Evolutionary conservation across 92 coral and sea anemone genomes (phyloP), one percentile per base, ranked within the genome.

Genomic region (Bergia puertoricense): DNA sequence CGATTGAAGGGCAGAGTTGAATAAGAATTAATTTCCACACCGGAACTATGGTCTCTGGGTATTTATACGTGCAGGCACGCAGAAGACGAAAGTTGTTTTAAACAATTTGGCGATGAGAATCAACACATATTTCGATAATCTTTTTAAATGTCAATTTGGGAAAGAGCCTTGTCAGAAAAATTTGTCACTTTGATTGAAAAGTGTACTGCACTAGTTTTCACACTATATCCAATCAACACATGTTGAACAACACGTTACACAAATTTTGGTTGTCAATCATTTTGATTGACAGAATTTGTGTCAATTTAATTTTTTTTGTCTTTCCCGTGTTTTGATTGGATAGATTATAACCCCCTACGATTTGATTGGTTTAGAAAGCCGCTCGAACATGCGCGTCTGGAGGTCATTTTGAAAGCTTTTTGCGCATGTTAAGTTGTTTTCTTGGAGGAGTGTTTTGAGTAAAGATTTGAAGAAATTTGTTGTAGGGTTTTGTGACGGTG

Each of bases 351-450:
- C 43, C 44, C 44, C 65, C 36, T 71, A 54, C 6, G 66, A 44
- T 89, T 85, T 90, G 93, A 95, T 95, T 95, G 98, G 98, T 76
- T 81, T 82, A 93, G 81, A 83, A 89, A 78, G 80, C 82, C 79
- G 91, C 95, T 88, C 86, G 91, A 87, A 95, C 98, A 95, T 95
- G 98, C 92, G 96, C 90, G 85, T 90, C 62, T 77, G 62, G 92
- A 85, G 57, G 71, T 80, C 77, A 90, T 81, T 93, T 90, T 92
- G 72, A 90, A 76, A 90, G 95, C 90, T 81, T 95, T 30, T 92
- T 95, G 98, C 98, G 98, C 98, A 95, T 95, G 88, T 88, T 90
- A 88, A 90, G 92, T 95, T 89, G 92, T 93, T 95, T 95, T 93
- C 88, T 91, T 85, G 89, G 81, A 78, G 92, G 87, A 84, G 87